Base-by-base conservation (phyloP, 2,888 invertebrate genomes). In the Hofmannophila pseudospretella region DNA sequence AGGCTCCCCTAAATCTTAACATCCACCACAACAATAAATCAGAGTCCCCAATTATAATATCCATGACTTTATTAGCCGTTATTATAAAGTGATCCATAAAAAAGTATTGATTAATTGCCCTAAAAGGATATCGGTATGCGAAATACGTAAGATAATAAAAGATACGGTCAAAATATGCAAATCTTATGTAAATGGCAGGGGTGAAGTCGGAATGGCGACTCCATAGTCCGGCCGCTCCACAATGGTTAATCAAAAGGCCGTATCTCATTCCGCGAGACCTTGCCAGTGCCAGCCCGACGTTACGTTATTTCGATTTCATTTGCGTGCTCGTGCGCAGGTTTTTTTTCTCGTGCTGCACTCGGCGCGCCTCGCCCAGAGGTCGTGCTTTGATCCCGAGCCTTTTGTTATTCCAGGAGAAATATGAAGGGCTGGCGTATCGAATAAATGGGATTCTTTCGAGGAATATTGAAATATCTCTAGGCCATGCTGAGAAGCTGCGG, bases 271-370 rank as follows among this genome's bases (percentile, higher is more conserved):
- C 47, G 65, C 61, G 67, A 68, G 78, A 74, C 78, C 73, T 76
- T 76, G 59, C 54, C 31, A 9, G 67, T 62, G 45, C 54, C 60
- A 58, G 68, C 53, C 60, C 58, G 68, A 70, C 68, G 65, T 70
- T 69, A 72, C 73, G 77, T 73, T 85, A 85, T 85, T 85, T 81
- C 85, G 84, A 81, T 85, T 84, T 82, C 85, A 85, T 85, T 86
- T 85, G 82, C 82, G 72, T 81, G 77, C 74, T 79, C 82, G 80
- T 79, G 84, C 72, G 51, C 44, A 41, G 64, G 73, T 77, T 79
- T 78, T 79, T 66, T 54, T 57, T 69, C 59, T 65, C 71, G 54
- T 67, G 27, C 11, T 11, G 52, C 45, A 47, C 54, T 43, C 45
- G 32, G 19, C 32, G 42, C 34, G 51, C 49, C 58, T 11, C 7